These are phyloP conservation scores for Agonum fuliginosum DNA, from an alignment of 2,888 invertebrate species.

Conservation along the genomic window DNA sequence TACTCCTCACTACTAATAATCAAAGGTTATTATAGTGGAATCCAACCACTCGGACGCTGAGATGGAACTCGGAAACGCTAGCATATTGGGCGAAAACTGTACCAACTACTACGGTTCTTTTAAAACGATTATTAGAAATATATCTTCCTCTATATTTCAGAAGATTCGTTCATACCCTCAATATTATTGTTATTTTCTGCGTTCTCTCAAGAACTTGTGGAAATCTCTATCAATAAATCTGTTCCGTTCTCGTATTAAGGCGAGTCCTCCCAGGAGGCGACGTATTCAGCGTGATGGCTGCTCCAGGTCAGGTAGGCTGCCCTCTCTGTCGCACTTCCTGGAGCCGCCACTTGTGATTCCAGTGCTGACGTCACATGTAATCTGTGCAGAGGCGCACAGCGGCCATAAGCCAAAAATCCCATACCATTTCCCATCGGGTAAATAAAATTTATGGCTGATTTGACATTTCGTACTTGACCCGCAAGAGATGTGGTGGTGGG, in stretches of 20 bases:
- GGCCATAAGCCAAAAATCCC: constrained; percentile 67
- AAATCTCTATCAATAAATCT: constrained; percentile 40
- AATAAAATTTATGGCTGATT: constrained; percentile 77
- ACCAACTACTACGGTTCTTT: no score
- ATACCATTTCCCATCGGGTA: constrained; percentile 71
- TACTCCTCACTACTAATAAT: no score
- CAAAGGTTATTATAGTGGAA: no score
- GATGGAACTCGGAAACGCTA: no score
- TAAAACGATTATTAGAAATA: no score
- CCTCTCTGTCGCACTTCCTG: neutral
- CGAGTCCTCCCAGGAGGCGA: neutral
- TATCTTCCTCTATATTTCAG: no score
- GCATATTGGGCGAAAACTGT: no score
- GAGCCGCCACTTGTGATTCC: constrained; percentile 48
- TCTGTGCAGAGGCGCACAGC: constrained; percentile 63
- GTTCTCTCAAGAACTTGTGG: neutral
- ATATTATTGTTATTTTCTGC: no score
- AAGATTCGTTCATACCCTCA: no score
- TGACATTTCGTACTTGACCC: constrained; percentile 72
- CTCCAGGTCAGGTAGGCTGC: constrained; percentile 19
- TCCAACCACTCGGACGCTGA: no score
- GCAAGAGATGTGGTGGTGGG: constrained; percentile 15
- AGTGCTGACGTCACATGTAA: constrained; percentile 61
- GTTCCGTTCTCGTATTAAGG: neutral
- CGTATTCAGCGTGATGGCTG: neutral